Percentiles rank a stretch among this genome's conserved stretches.
Evolutionary conservation across 2,888 invertebrate species (phyloP).

Genomic region (Lepas anatifera): DNA sequence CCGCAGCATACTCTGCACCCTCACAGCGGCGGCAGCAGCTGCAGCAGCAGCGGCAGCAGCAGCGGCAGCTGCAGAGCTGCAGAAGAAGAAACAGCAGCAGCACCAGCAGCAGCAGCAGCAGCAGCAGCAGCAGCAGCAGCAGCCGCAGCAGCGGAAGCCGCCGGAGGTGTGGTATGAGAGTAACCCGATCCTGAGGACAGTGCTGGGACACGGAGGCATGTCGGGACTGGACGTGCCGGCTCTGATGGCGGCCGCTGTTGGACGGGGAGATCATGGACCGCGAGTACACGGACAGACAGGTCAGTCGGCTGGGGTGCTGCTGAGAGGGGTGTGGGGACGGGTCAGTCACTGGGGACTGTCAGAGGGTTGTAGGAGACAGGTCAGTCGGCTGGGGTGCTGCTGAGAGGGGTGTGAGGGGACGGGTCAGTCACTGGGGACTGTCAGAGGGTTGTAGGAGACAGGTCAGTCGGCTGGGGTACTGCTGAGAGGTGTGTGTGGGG

Average conservation of each 20-base stretch:
- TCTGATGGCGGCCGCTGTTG: slow-evolving; percentile 3
- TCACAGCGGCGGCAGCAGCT: neutral
- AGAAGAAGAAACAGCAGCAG: neutral
- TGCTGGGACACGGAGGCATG: slow-evolving; percentile 8
- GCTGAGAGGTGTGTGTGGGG: no score
- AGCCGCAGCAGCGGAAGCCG: neutral
- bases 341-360: no score
- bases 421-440: no score
- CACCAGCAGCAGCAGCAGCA: neutral
- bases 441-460: no score
- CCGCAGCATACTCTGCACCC: neutral
- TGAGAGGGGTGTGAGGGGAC: no score
- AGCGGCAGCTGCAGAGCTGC: neutral
- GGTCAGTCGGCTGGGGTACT: no score
- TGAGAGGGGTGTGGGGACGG: no score
- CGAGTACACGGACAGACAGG: slow-evolving; percentile 12
- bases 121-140: neutral
- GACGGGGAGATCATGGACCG: slow-evolving; percentile 10
- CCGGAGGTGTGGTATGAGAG: slow-evolving; percentile 12
- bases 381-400: no score
- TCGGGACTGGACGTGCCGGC: slow-evolving; percentile 10
- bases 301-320: no score
- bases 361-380: no score
- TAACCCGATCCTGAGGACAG: slow-evolving; percentile 11
- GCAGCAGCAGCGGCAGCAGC: neutral